Evolutionary conservation across 2,797 vertebrate species (phyloP), one percentile per base, ranked within the genome.

Genomic region (Chaetophractus vellerosus): DNA sequence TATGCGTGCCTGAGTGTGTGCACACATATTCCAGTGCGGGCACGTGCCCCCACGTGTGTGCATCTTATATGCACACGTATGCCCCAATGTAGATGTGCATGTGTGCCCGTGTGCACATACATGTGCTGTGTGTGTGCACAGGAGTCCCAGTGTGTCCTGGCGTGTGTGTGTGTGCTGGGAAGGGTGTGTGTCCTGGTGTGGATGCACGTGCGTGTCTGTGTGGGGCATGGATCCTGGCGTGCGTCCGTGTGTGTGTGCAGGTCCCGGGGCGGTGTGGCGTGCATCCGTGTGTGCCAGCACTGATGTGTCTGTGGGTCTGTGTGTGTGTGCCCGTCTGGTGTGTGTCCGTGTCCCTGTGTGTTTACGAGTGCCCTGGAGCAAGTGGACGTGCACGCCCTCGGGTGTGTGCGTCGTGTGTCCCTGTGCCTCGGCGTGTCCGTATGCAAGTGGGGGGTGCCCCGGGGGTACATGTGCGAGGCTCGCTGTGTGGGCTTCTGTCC

Each of bases 91-190:
- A 12, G n/a, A 6, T 26, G 10, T 64, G 52, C 52, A 55, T 55
- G 61, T 0, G 1, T 18, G 4, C 1, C 21, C 38, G 8, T 57
- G 16, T 50, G 16, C 48, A 6, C 28, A 2, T 45, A 5, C 41
- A 26, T 21, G 36, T 36, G n/a, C 12, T 28, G 7, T 61, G 10
- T 31, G 24, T 45, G 36, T 10, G 57, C 26, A n/a, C 1, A 2
- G 12, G 9, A 14, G 31, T 24, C 55, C 41, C 14, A 78, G n/a
- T n/a, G 24, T n/a, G 10, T 26, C 24, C 36, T n/a, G 57, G 33
- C 5, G 63, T 64, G 16, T 66, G 64, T 33, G n/a, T 33, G 64
- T 66, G n/a, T 33, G 64, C 61, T 10, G 26, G 61, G 26, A 5
- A 28, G 10, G 28, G 0, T 63, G 63, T 64, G 55, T 81, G 11